phyloP scores from a whole-genome alignment of 2,888 invertebrate genomes.

The Xylota sylvarum region DNA sequence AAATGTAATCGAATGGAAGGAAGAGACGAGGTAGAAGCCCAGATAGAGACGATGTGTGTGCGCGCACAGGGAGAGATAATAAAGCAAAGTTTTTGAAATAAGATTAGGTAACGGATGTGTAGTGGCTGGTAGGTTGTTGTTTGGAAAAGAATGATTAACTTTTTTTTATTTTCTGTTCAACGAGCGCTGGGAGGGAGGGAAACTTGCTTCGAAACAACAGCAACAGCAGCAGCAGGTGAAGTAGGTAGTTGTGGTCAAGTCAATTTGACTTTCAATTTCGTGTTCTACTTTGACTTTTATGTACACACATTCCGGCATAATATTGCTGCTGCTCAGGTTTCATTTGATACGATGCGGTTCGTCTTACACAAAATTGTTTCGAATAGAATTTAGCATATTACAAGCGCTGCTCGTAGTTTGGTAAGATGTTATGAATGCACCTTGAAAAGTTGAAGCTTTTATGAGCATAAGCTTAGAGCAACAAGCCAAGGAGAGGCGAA shows the following conservation, averaged over 20 bases:
- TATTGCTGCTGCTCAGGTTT: background rate
- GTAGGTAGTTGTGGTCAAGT: conserved; percentile 29
- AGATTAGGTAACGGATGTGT: conserved; percentile 65
- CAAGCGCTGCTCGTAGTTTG: background rate
- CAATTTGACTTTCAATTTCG: conserved; percentile 56
- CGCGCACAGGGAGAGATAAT: conserved; percentile 10
- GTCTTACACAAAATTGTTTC: background rate
- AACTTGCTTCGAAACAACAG: conserved; percentile 12
- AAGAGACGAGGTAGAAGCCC: background rate
- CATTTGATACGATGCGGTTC: background rate
- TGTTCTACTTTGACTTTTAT: conserved; percentile 32
- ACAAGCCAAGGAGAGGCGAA: too few species aligned
- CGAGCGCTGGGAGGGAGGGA: background rate
- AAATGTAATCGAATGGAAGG: conserved; percentile 50
- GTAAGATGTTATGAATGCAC: background rate
- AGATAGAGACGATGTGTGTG: conserved; percentile 2
- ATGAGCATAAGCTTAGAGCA: too few species aligned
- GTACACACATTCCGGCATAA: background rate
- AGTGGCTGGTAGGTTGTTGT: conserved; percentile 18
- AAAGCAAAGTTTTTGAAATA: conserved; percentile 45
- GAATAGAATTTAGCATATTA: background rate
- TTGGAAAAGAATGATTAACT: conserved; percentile 28
- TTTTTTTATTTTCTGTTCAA: conserved; percentile 4
- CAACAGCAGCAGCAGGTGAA: conserved; percentile 29
- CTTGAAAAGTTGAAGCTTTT: too few species aligned